Evolutionary conservation across 2,888 invertebrate species (phyloP).

Genomic region (Myopa testacea): DNA sequence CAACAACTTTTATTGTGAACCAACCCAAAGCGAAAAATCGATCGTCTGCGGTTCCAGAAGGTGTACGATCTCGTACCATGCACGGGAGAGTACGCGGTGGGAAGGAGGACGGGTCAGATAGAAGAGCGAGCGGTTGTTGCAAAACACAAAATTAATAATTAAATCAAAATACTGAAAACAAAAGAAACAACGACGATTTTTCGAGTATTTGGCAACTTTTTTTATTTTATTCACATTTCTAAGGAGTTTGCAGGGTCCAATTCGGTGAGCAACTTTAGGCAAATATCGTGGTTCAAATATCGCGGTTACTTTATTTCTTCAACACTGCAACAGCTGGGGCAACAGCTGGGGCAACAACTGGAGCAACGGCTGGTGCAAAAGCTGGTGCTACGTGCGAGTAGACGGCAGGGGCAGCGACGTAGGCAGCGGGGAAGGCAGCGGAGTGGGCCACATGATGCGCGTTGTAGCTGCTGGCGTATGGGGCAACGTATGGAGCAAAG

Average conservation of each 20-base stretch:
- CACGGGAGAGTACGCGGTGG: neutral
- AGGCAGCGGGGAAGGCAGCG: conserved; percentile 57
- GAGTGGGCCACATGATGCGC: conserved; percentile 62
- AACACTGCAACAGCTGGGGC: conserved; percentile 40
- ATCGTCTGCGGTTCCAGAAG: neutral
- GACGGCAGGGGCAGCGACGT: conserved; percentile 41
- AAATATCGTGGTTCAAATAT: neutral
- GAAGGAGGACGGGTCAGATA: neutral
- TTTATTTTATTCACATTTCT: neutral
- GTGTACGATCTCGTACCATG: neutral
- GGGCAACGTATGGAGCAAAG: conserved; percentile 62
- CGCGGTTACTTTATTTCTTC: conserved; percentile 45
- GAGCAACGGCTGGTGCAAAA: conserved; percentile 34
- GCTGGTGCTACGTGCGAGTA: conserved; percentile 43
- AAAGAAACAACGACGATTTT: neutral
- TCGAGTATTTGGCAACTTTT: neutral
- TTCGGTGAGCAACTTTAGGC: neutral
- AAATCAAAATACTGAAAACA: neutral
- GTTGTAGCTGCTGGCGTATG: conserved; percentile 60
- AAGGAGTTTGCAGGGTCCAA: neutral
- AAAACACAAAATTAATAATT: neutral
- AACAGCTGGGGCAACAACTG: conserved; percentile 31
- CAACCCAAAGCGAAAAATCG: neutral
- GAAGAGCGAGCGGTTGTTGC: neutral
- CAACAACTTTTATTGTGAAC: neutral